phyloP scores from a whole-genome alignment of 2,888 invertebrate species.

The Oxycera nigricornis region DNA sequence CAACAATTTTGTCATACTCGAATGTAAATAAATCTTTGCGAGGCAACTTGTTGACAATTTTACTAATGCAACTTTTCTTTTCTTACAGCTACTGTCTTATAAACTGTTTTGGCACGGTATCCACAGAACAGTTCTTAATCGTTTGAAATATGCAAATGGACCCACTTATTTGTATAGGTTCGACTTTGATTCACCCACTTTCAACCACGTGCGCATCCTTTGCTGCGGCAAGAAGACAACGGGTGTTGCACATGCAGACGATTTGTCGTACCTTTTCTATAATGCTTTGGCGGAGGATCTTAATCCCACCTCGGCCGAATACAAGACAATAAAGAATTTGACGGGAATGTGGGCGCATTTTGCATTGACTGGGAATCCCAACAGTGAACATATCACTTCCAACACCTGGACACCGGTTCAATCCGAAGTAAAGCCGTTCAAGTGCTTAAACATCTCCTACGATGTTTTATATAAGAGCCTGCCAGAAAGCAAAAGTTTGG shows the following conservation, averaged over 20 bases:
- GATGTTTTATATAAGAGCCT: conserved; percentile 52
- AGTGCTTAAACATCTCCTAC: conserved; percentile 56
- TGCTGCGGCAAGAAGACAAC: conserved; percentile 53
- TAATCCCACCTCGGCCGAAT: conserved; percentile 52
- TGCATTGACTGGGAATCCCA: conserved; percentile 56
- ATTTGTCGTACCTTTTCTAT: conserved; percentile 58
- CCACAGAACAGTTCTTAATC: conserved; percentile 53
- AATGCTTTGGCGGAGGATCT: conserved; percentile 54
- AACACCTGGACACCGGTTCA: conserved; percentile 43
- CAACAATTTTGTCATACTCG: conserved; percentile 45
- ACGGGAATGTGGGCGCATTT: conserved; percentile 58
- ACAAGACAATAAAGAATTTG: conserved; percentile 54
- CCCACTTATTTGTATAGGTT: conserved; percentile 60
- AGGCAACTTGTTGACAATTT: neutral
- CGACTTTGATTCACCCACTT: conserved; percentile 53
- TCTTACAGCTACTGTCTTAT: conserved; percentile 53
- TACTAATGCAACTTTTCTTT: neutral
- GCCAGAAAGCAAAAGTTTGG: conserved; percentile 55
- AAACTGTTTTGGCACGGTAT: conserved; percentile 59
- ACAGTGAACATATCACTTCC: conserved; percentile 45
- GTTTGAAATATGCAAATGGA: conserved; percentile 53
- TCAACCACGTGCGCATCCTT: conserved; percentile 45
- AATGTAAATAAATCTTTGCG: neutral
- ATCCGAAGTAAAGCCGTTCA: conserved; percentile 46
- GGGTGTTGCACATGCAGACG: conserved; percentile 60